A percentile compares a stretch with the other conserved stretches of the same genome.
These are phyloP conservation scores for Drosophila kepulauana DNA, from an alignment of 1,140 invertebrate genomes.

Conservation along the genomic window DNA sequence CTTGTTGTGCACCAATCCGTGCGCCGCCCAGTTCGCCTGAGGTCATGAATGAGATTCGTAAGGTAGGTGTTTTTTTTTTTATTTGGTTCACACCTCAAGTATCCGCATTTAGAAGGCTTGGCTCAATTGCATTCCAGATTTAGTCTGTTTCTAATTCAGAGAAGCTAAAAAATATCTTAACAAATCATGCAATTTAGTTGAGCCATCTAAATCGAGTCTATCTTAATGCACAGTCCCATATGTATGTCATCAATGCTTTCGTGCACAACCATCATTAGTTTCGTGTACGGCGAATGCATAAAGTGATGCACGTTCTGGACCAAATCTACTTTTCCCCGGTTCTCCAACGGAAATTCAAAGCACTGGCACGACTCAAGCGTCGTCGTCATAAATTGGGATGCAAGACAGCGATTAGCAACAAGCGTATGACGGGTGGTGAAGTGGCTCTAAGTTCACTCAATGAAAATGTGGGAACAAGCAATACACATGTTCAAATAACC, in stretches of 20 bases:
- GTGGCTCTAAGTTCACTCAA: background rate
- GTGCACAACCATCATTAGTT: slow-evolving; percentile 45
- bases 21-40: slow-evolving; percentile 87
- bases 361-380: slow-evolving; percentile 58
- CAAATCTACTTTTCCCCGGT: slow-evolving; percentile 79
- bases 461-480: background rate
- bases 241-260: slow-evolving; percentile 2
- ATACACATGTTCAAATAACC: slow-evolving; percentile 1
- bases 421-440: slow-evolving; percentile 41
- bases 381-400: slow-evolving; percentile 58
- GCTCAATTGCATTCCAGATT: too few relatives aligned
- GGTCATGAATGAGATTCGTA: slow-evolving; percentile 73
- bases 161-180: too few relatives aligned
- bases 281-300: slow-evolving; percentile 75
- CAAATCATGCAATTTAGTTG: too few relatives aligned
- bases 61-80: slow-evolving; percentile 54
- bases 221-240: too few relatives aligned
- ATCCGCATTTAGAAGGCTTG: too few relatives aligned
- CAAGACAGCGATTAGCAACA: slow-evolving; percentile 21
- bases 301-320: slow-evolving; percentile 79
- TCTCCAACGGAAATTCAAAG: slow-evolving; percentile 75
- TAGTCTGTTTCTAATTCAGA: too few relatives aligned
- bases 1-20: slow-evolving; percentile 78
- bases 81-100: too few relatives aligned
- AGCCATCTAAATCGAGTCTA: too few relatives aligned